Evolutionary conservation across 2,797 vertebrate species (phyloP), one percentile per base, ranked within the genome.

Genomic region (Phoebastria nigripes): DNA sequence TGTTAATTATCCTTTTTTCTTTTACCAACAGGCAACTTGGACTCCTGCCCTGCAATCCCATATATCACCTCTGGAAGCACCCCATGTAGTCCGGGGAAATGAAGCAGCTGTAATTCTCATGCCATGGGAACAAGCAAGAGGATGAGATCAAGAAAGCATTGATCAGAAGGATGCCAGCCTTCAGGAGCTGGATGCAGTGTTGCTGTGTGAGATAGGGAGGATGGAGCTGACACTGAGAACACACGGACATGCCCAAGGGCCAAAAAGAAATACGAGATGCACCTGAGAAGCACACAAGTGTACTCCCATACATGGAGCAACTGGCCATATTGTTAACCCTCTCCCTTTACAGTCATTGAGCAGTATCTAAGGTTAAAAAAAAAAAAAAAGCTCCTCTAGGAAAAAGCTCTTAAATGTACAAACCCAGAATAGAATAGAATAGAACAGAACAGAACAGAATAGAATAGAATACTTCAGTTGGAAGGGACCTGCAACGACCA

Each of bases 341-440:
- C 87, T 89, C 85, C 56, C 76, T 95, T 90, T 81, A 82, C 82
- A 94, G 79, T 25, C 55, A 73, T 62, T 65, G 31, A 69, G 58
- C 62, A 79, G 10, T 59, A 59, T 12, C 28, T 51, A 29, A 80
- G 52, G 33, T 14, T 11, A 12, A 37, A 37, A n/a, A 22, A 26
- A 26, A 26, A 39, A 28, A 15, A 26, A 16, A 39, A 28, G 2
- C 52, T 54, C 2, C 46, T 76, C 41, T 29, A 61, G 21, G 69
- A 51, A 55, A 87, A 93, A 62, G 2, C 26, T 74, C 18, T 52
- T 66, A 62, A 87, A 58, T 0, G 0, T 47, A 44, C 12, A 44
- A 71, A 51, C 10, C 6, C 20, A 39, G 35, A 49, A 47, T 8
- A 24, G 28, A 19, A 29, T 18, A 54, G 52, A 12, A 11, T 8